Evolutionary conservation across 2,797 vertebrate species (phyloP), one percentile per base, ranked within the genome.

Genomic region (Tiaroga cobitis): DNA sequence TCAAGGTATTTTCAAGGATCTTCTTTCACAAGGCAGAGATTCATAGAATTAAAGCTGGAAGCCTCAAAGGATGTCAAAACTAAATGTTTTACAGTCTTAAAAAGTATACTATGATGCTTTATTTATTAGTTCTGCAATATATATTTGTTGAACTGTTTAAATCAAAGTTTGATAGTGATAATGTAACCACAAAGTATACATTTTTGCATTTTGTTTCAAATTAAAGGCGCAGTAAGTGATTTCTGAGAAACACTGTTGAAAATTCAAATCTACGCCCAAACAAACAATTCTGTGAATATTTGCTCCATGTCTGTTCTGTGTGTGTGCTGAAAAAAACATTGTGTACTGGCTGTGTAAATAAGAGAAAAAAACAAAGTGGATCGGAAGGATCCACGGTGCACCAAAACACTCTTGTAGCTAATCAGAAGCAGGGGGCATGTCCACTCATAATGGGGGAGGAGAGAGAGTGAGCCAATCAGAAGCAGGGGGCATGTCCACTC

Each of bases 1-100:
- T 99, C 92, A 97, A 97, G 97, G 98, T 99, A 89, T 76, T 43
- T 43, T 29, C 1, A 54, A 37, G 8, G 37, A 41, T 8, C 8
- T 59, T 56, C 59, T 46, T 80, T 82, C 29, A 39, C 26, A 63
- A 10, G 18, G 11, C 8, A 54, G 59, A 54, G 43, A 79, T 63
- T 74, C 16, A 63, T 26, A 63, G n/a, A 63, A 63, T 59, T 61
- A 18, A 18, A 67, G 15, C 63, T 19, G 16, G 29, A 67, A 29
- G 13, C 26, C n/a, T 11, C 13, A 29, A 26, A 18, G 8, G 65
- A 34, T 67, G 29, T 32, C 15, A 15, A 65, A 29, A 32, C 54
- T 1, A 15, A 8, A 65, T 65, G n/a, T 65, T 67, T 67, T 2
- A 1, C 59, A 26, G 4, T 61, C 24, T 61, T 26, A 61, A 61